A percentile compares a stretch with the other conserved stretches of the same genome.
phyloP scores from a whole-genome alignment of 2,797 vertebrate species.

The Delichon dasypus region DNA sequence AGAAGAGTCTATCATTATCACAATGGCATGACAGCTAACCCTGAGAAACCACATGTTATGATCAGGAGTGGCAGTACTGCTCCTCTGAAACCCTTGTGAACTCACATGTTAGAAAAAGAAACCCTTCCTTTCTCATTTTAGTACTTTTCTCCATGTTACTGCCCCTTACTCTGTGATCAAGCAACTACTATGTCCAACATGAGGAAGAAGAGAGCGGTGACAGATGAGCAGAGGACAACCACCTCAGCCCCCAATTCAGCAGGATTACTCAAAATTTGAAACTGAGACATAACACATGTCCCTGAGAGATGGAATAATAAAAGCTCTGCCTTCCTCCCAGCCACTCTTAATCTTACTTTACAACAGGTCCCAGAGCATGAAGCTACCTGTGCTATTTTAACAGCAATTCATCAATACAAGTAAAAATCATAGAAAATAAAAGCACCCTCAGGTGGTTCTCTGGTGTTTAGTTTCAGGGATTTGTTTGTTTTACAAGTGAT shows the following conservation, averaged over 20 bases:
- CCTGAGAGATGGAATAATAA: background rate
- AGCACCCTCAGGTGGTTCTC: background rate
- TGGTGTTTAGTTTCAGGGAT: background rate
- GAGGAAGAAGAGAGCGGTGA: background rate
- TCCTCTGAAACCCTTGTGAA: background rate
- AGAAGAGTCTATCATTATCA: background rate
- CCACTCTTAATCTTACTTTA: background rate
- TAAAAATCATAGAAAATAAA: background rate
- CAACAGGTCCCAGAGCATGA: background rate
- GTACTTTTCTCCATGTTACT: background rate
- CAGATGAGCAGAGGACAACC: background rate
- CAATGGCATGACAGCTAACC: background rate
- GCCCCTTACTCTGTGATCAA: background rate
- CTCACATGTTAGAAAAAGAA: background rate
- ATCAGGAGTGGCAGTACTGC: background rate
- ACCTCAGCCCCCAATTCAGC: background rate
- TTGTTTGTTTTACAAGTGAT: background rate
- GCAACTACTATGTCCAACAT: background rate
- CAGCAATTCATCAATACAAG: background rate
- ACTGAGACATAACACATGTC: fast-evolving
- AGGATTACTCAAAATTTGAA: background rate
- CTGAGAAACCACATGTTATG: background rate
- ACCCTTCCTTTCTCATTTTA: background rate
- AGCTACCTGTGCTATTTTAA: background rate
- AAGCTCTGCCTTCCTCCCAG: background rate